Evolutionary conservation across 1,140 invertebrate species (phyloP).

Genomic region (Tetragnatha versicolor): DNA sequence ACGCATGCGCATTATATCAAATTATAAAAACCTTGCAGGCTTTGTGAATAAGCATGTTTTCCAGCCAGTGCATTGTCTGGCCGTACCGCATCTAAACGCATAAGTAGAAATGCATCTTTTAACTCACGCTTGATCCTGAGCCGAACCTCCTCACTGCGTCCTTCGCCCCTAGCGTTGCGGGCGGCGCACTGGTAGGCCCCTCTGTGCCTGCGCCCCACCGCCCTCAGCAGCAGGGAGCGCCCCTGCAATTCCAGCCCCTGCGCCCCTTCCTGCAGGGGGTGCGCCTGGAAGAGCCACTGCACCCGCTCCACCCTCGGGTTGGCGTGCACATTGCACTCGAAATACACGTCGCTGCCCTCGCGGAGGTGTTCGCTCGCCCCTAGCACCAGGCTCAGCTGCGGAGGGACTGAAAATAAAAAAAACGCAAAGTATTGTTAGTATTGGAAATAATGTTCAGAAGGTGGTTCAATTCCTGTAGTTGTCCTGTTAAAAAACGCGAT

Average conservation of each 20-base stretch:
- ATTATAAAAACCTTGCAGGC: too few species aligned
- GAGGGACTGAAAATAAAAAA: slow-evolving; percentile 73
- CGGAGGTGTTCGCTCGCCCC: slow-evolving; percentile 83
- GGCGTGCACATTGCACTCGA: slow-evolving; percentile 86
- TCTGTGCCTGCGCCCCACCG: slow-evolving; percentile 59
- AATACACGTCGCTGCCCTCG: slow-evolving; percentile 83
- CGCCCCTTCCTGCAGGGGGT: slow-evolving; percentile 33
- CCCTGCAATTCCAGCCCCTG: slow-evolving; percentile 78
- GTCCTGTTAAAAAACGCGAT: background rate
- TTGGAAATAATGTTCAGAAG: too few species aligned
- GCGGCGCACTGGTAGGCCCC: slow-evolving; percentile 82
- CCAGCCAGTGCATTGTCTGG: too few species aligned
- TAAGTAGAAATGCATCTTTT: too few species aligned
- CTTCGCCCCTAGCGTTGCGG: slow-evolving; percentile 85
- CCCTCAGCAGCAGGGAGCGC: slow-evolving; percentile 68
- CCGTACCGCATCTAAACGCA: too few species aligned
- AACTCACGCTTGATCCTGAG: slow-evolving; percentile 76
- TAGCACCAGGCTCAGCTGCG: slow-evolving; percentile 79
- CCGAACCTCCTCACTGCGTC: slow-evolving; percentile 80
- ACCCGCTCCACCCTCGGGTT: slow-evolving; percentile 82
- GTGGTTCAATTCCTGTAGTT: too few species aligned
- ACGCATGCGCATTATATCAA: too few species aligned
- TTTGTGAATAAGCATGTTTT: too few species aligned
- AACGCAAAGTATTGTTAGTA: too few species aligned
- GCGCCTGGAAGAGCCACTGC: slow-evolving; percentile 79